These are phyloP conservation scores for Myiopsitta monachus DNA, from an alignment of 2,113 vertebrate species.

Conservation along the genomic window DNA sequence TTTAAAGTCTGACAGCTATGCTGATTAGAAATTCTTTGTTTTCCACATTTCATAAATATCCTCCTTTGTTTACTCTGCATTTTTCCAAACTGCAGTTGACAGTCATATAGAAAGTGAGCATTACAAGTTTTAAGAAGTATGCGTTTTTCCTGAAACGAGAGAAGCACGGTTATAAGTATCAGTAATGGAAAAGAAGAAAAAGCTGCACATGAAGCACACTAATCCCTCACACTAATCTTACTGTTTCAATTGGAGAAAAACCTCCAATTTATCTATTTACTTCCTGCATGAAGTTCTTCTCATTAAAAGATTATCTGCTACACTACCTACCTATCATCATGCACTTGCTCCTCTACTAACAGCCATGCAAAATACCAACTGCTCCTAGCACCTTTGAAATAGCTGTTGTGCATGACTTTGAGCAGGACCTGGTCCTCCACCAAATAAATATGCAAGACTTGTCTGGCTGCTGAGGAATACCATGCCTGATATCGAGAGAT, in stretches of 20 bases:
- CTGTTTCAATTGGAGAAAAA: background rate
- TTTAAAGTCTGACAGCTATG: background rate
- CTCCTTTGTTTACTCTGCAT: background rate
- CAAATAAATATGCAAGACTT: background rate
- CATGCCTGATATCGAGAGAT: background rate
- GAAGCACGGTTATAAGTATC: background rate
- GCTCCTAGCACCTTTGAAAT: background rate
- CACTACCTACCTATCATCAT: background rate
- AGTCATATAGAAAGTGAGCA: background rate
- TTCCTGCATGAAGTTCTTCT: background rate
- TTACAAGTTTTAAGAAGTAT: background rate
- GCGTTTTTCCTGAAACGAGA: background rate
- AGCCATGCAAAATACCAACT: background rate
- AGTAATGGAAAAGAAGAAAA: background rate
- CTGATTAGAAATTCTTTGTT: background rate
- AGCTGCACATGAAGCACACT: background rate
- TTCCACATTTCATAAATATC: background rate
- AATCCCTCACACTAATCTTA: background rate
- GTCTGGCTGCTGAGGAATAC: background rate
- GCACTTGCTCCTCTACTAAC: background rate
- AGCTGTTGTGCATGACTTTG: background rate
- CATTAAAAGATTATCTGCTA: background rate
- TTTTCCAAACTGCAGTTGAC: background rate
- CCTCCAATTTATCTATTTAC: background rate
- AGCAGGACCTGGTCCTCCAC: background rate